Percentiles rank a stretch among this genome's conserved stretches.
These are phyloP conservation scores for Thecophora atra DNA, from an alignment of 2,888 invertebrate genomes.

Conservation along the genomic window DNA sequence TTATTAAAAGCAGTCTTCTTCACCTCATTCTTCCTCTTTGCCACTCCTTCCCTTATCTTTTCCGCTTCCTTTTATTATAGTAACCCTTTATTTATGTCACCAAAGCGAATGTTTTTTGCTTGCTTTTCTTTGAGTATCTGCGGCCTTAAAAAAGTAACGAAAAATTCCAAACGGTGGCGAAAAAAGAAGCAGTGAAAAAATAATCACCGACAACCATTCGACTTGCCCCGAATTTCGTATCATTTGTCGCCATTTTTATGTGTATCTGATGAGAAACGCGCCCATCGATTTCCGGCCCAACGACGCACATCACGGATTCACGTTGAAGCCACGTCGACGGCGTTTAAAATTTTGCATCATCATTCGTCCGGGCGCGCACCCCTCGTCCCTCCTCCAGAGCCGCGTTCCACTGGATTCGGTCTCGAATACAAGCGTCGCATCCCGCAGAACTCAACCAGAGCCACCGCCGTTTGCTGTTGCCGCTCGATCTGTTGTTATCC, in stretches of 20 bases:
- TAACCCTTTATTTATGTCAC: background rate
- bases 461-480: background rate
- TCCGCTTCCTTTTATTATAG: background rate
- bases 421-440: constrained; percentile 12
- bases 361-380: too few relatives aligned
- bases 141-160: background rate
- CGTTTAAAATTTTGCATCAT: too few relatives aligned
- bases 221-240: background rate
- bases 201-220: background rate
- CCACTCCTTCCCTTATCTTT: background rate
- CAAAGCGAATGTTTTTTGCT: background rate
- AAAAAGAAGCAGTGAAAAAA: too few relatives aligned
- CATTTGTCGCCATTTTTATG: too few relatives aligned
- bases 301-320: background rate
- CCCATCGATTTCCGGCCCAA: too few relatives aligned
- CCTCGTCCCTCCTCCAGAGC: too few relatives aligned
- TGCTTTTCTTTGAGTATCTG: background rate
- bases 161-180: too few relatives aligned
- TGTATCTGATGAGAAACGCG: too few relatives aligned
- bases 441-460: constrained; percentile 37
- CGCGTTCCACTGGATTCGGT: background rate
- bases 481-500: background rate
- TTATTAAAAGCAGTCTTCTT: too few relatives aligned
- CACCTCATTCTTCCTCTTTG: too few relatives aligned
- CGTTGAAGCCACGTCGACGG: background rate